These are phyloP conservation scores for Urocolius indicus DNA, from an alignment of 2,113 vertebrate species.

Conservation along the genomic window DNA sequence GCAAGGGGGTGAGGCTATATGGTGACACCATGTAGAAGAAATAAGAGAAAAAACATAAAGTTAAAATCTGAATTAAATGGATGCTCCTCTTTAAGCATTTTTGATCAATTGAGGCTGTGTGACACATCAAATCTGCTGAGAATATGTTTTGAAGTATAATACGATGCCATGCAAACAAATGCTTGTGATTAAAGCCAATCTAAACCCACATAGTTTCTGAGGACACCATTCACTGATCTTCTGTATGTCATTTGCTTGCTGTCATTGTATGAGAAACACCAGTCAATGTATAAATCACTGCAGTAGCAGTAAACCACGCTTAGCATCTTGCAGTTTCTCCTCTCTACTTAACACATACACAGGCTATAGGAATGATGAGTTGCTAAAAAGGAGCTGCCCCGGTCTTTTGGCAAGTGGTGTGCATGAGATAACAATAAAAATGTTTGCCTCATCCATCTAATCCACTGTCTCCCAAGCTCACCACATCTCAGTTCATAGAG, in stretches of 20 bases:
- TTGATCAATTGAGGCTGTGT: not conserved
- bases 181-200: not conserved
- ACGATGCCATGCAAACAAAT: not conserved
- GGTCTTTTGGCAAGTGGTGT: not conserved
- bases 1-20: not conserved
- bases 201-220: not conserved
- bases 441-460: not conserved
- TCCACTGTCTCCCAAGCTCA: accelerated
- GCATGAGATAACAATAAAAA: not conserved
- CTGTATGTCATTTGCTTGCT: not conserved
- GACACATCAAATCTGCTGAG: not conserved
- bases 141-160: not conserved
- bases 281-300: not conserved
- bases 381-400: not conserved
- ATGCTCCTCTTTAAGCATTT: not conserved
- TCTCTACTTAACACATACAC: not conserved
- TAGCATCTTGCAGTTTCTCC: not conserved
- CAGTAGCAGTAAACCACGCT: not conserved
- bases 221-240: not conserved
- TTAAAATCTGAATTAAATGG: not conserved
- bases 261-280: not conserved
- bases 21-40: not conserved
- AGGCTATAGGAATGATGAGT: not conserved
- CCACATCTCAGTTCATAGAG: accelerated
- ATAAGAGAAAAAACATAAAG: not conserved